Base-by-base conservation (phyloP, 53 echinoderm and acorn worm genomes). In the Astropecten irregularis region DNA sequence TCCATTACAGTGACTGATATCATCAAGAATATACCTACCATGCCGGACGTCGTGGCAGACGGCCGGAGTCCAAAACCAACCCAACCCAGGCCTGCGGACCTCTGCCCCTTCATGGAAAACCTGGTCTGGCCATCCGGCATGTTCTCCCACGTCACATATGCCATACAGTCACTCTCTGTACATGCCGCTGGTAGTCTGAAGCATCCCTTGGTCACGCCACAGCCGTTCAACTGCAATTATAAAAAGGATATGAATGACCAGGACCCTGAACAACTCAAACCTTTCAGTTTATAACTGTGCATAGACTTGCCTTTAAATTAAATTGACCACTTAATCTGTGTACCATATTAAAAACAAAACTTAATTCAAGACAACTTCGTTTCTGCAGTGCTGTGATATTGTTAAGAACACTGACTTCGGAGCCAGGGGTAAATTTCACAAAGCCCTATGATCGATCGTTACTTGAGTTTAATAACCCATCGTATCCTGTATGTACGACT, bases 101-200 rank as follows among this genome's bases (percentile, higher is more conserved):
- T 25, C 28, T 9, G 1, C 0, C 61, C 63, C 49, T 21, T 79
- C 79, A 79, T 61, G 2, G 79, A 15, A 19, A 79, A 79, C 14
- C 49, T 42, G 6, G 47, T 60, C 0, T 19, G 39, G 3, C 79
- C 79, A 0, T 13, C 62, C 27, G 15, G n/a, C n/a, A n/a, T 46
- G 0, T 20, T 30, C 32, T 33, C 62, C 79, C 79, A 79, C 9
- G 79, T 79, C n/a, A 79, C 79, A 18, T 22, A 79, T 0, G 48
- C 63, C 14, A 3, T 32, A 10, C 79, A 79, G 47, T 61, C 31
- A 47, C 44, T 32, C 0, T 34, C 49, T 1, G 40, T 57, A 39
- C 79, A 61, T 18, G 42, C 11, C 16, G 42, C 16, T 15, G 77
- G 62, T n/a, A 47, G 16, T 26, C 8, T 79, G 44, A 29, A 79